Percentiles rank a stretch among this genome's conserved stretches.
These are phyloP conservation scores for Sminthurides bifidus DNA, from an alignment of 1,140 invertebrate genomes.

Conservation along the genomic window DNA sequence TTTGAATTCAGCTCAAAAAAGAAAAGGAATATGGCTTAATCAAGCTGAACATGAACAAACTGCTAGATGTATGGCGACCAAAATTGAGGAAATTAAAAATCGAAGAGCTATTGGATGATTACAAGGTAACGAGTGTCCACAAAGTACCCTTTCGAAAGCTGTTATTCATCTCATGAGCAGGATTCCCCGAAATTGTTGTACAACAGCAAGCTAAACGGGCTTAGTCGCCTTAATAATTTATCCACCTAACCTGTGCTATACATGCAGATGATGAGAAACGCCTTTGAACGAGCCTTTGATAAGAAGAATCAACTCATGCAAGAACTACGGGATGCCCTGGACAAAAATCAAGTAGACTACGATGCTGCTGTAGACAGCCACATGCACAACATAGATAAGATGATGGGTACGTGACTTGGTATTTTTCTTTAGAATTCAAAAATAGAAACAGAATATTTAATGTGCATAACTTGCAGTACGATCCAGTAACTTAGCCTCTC, in stretches of 20 bases:
- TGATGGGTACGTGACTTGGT: constrained; percentile 20
- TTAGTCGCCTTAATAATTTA: neutral
- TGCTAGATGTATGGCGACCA: constrained; percentile 31
- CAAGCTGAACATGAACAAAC: constrained; percentile 28
- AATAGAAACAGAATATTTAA: neutral
- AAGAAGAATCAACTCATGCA: constrained; percentile 24
- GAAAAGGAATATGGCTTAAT: constrained; percentile 29
- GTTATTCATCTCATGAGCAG: neutral
- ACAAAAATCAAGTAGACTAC: constrained; percentile 25
- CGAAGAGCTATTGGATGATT: constrained; percentile 28
- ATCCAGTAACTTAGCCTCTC: no score
- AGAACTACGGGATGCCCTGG: constrained; percentile 16
- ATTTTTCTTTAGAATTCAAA: neutral
- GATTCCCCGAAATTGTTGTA: no score
- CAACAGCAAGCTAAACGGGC: no score
- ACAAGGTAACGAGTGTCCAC: constrained; percentile 11
- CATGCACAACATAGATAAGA: constrained; percentile 28
- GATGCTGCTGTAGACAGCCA: constrained; percentile 24
- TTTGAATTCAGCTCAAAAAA: constrained; percentile 23
- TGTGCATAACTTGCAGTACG: no score
- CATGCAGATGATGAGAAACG: constrained; percentile 14
- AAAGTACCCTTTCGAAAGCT: no score
- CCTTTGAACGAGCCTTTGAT: constrained; percentile 26
- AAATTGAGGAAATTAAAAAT: constrained; percentile 25
- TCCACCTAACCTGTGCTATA: neutral